A percentile compares a stretch with the other conserved stretches of the same genome.
Conservation (phyloP, 2,113 vertebrate species). For the Vulpes lagopus region DNA sequence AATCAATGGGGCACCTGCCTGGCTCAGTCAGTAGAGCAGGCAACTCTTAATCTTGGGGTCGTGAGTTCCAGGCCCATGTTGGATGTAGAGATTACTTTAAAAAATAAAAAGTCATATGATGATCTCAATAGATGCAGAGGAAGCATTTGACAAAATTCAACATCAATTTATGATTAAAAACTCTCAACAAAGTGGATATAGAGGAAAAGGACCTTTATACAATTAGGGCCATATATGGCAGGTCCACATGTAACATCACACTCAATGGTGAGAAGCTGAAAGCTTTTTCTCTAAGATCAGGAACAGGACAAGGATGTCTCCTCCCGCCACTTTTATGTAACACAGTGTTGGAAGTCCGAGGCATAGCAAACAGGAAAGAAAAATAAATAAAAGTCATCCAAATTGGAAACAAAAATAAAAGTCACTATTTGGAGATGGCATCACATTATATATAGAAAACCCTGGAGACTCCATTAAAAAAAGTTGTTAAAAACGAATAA, state of each 20-base stretch:
- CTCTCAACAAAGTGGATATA: background rate
- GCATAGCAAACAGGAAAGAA: background rate
- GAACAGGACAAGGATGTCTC: background rate
- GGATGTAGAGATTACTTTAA: background rate
- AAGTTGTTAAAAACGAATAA: background rate
- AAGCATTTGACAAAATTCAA: background rate
- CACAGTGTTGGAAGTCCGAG: background rate
- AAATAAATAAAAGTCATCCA: background rate
- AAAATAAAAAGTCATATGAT: background rate
- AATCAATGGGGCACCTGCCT: background rate
- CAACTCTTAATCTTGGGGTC: background rate
- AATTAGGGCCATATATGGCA: background rate
- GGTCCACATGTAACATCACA: background rate
- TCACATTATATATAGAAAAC: background rate
- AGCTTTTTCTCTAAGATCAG: background rate
- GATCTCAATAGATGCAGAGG: background rate
- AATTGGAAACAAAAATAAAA: background rate
- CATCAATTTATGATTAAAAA: background rate
- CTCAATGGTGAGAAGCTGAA: background rate
- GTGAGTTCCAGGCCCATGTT: background rate
- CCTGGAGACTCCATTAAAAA: background rate
- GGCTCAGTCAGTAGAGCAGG: background rate
- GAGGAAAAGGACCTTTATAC: background rate
- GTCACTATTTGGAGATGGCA: background rate
- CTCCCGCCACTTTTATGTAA: background rate